A percentile compares a stretch with the other conserved stretches of the same genome.
phyloP scores from a whole-genome alignment of 2,113 vertebrate genomes.

The Cyanoderma ruficeps region DNA sequence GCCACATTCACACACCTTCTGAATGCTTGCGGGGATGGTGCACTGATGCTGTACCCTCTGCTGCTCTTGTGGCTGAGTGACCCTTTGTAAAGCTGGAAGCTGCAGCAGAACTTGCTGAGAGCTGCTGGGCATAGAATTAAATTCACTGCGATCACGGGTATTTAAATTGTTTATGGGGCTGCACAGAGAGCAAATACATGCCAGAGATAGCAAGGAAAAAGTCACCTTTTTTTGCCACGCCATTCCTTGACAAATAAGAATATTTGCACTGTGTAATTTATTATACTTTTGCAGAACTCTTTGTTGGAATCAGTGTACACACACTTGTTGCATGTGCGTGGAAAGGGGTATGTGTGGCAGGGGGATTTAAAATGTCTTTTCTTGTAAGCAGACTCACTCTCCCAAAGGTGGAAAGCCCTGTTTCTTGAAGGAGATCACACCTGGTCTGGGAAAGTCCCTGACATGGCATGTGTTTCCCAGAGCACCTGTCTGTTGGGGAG shows the following conservation, averaged over 20 bases:
- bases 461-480: neutral
- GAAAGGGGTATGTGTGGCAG: accelerated
- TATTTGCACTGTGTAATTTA: neutral
- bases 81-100: neutral
- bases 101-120: neutral
- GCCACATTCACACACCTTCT: neutral
- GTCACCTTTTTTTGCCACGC: neutral
- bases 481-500: neutral
- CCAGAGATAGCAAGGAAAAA: neutral
- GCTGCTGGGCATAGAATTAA: neutral
- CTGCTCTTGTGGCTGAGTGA: neutral
- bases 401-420: neutral
- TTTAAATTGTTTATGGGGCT: neutral
- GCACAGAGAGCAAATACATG: neutral
- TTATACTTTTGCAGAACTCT: neutral
- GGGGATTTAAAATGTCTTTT: neutral
- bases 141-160: neutral
- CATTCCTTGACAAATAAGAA: neutral
- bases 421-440: neutral
- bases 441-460: neutral
- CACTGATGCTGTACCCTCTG: neutral
- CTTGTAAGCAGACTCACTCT: neutral
- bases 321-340: neutral
- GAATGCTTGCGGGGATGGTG: neutral
- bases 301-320: neutral